Percentiles rank a stretch among this genome's conserved stretches.
phyloP scores from a whole-genome alignment of 2,888 invertebrate species.

The Synergus laeviventris region DNA sequence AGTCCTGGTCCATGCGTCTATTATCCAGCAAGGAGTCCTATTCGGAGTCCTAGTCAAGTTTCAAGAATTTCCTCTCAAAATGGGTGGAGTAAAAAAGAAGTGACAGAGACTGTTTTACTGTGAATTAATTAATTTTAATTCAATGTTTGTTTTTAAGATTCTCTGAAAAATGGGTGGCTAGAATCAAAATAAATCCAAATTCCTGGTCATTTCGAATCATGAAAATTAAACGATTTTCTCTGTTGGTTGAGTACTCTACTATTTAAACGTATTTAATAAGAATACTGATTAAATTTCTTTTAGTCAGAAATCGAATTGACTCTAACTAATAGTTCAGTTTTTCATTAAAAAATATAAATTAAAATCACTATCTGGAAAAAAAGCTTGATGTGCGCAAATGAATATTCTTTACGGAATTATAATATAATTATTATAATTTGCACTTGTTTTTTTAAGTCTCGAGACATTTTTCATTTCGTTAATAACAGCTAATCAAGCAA shows the following conservation, averaged over 20 bases:
- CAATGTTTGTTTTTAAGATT: not conserved
- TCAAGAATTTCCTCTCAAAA: slow-evolving; percentile 57
- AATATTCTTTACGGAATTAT: too few relatives aligned
- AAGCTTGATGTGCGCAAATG: too few relatives aligned
- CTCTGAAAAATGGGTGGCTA: not conserved
- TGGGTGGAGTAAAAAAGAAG: slow-evolving; percentile 38
- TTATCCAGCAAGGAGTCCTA: slow-evolving; percentile 77
- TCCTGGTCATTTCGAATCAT: not conserved
- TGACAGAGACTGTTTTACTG: slow-evolving; percentile 25
- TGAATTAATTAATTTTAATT: not conserved
- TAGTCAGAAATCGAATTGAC: too few relatives aligned
- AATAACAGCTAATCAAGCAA: not conserved
- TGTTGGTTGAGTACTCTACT: too few relatives aligned
- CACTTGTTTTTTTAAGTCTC: not conserved
- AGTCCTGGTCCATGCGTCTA: slow-evolving; percentile 77
- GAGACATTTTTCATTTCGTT: not conserved
- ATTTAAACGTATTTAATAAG: too few relatives aligned
- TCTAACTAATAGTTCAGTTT: too few relatives aligned
- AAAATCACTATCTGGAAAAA: not conserved
- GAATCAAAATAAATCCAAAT: not conserved
- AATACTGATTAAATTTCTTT: too few relatives aligned
- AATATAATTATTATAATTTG: not conserved
- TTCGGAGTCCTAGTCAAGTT: slow-evolving; percentile 64
- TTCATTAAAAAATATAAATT: not conserved
- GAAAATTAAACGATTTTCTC: not conserved